These are phyloP conservation scores for Volucella bombylans DNA, from an alignment of 2,888 invertebrate genomes.

Conservation along the genomic window DNA sequence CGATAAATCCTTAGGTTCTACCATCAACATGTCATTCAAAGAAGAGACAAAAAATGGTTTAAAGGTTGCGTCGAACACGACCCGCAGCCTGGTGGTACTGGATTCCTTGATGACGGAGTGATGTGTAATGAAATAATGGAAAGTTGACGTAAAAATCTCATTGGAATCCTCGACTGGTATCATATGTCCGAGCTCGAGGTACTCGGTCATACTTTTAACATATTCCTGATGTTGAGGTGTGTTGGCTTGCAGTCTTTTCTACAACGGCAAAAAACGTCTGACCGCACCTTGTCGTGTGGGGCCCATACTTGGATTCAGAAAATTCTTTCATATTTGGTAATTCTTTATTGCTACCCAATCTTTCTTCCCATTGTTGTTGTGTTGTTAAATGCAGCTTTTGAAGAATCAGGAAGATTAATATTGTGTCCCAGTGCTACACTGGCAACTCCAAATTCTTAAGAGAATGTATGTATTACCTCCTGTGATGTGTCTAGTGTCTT, in stretches of 20 bases:
- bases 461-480: no score
- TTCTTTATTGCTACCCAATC: no score
- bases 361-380: no score
- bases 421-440: no score
- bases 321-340: no score
- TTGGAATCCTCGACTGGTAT: background rate
- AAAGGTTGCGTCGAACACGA: constrained; percentile 16
- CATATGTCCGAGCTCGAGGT: constrained; percentile 18
- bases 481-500: no score
- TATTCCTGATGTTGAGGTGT: background rate
- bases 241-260: background rate
- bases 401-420: no score
- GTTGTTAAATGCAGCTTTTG: no score
- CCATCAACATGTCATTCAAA: constrained; percentile 13
- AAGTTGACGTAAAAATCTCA: background rate
- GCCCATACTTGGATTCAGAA: background rate
- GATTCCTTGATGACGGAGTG: constrained; percentile 22
- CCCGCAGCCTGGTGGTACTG: constrained; percentile 17
- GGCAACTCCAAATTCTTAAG: no score
- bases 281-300: background rate
- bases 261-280: constrained; percentile 11
- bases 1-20: background rate
- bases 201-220: no score
- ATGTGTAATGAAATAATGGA: constrained; percentile 12
- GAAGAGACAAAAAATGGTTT: constrained; percentile 19